Evolutionary conservation across 2,113 vertebrate genomes (phyloP).

Genomic region (Mellivora capensis): DNA sequence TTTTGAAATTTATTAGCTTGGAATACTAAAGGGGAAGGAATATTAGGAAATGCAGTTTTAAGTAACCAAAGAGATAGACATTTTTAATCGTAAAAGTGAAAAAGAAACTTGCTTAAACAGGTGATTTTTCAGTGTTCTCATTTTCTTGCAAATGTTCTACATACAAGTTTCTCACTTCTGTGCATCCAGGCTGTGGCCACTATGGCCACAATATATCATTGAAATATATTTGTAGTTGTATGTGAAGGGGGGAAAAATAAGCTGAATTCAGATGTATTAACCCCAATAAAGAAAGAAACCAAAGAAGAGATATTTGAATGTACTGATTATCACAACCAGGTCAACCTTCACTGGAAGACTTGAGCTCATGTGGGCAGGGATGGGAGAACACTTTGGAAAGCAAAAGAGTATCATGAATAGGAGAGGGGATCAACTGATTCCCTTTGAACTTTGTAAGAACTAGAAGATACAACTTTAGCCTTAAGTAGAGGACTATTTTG

Average conservation of each 20-base stretch:
- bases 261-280: not conserved
- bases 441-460: not conserved
- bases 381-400: not conserved
- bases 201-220: not conserved
- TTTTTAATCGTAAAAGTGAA: not conserved
- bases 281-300: too few relatives aligned
- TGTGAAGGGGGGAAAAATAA: not conserved
- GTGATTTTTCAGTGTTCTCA: not conserved
- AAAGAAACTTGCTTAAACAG: not conserved
- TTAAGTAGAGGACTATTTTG: not conserved
- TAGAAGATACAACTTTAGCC: not conserved
- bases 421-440: not conserved
- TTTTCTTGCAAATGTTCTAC: not conserved
- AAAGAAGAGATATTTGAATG: not conserved
- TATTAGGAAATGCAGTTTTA: not conserved
- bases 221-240: not conserved
- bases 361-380: not conserved
- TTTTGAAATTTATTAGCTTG: not conserved
- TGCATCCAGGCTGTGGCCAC: not conserved
- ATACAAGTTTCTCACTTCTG: not conserved
- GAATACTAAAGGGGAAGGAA: not conserved
- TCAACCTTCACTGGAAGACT: not conserved
- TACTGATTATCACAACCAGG: not conserved
- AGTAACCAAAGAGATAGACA: not conserved
- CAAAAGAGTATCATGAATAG: not conserved